phyloP scores from a whole-genome alignment of 92 coral and sea anemone species.

The Paramuricea clavata region DNA sequence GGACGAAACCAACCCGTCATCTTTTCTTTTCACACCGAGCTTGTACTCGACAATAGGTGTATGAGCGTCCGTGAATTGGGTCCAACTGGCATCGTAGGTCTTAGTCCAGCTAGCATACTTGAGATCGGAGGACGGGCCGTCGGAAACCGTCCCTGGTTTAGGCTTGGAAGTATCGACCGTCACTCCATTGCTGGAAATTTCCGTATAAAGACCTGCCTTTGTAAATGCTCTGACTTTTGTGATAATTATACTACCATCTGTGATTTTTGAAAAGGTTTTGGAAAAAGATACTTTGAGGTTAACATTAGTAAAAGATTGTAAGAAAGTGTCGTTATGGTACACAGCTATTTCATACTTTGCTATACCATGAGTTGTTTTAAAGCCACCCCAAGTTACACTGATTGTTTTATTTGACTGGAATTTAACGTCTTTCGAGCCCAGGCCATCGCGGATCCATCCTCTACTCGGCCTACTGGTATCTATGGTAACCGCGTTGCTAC shows the following conservation, averaged over 20 bases:
- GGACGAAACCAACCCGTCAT: constrained; percentile 67
- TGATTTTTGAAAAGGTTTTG: constrained; percentile 67
- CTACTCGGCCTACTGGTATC: constrained; percentile 85
- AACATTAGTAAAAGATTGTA: constrained; percentile 71
- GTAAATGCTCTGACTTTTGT: constrained; percentile 83
- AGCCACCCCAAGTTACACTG: constrained; percentile 96
- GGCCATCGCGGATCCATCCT: constrained; percentile 95
- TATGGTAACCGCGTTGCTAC: constrained; percentile 75
- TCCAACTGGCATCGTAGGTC: constrained; percentile 86
- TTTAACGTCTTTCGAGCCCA: constrained; percentile 80
- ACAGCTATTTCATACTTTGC: constrained; percentile 88
- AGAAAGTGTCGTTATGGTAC: constrained; percentile 48
- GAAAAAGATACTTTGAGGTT: constrained; percentile 73
- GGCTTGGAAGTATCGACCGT: constrained; percentile 86
- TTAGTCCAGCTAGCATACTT: constrained; percentile 89
- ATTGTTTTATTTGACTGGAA: constrained; percentile 81
- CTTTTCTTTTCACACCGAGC: constrained; percentile 78
- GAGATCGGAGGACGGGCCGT: constrained; percentile 76
- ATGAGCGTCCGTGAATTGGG: constrained; percentile 81
- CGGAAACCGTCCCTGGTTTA: constrained; percentile 69
- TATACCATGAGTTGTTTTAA: constrained; percentile 80
- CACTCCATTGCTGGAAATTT: constrained; percentile 85
- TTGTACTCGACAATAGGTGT: constrained; percentile 82
- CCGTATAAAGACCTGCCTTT: constrained; percentile 86
- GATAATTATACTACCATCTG: constrained; percentile 72